Percentiles rank a stretch among this genome's conserved stretches.
phyloP scores from a whole-genome alignment of 2,797 vertebrate species.

The Anniella stebbinsi region DNA sequence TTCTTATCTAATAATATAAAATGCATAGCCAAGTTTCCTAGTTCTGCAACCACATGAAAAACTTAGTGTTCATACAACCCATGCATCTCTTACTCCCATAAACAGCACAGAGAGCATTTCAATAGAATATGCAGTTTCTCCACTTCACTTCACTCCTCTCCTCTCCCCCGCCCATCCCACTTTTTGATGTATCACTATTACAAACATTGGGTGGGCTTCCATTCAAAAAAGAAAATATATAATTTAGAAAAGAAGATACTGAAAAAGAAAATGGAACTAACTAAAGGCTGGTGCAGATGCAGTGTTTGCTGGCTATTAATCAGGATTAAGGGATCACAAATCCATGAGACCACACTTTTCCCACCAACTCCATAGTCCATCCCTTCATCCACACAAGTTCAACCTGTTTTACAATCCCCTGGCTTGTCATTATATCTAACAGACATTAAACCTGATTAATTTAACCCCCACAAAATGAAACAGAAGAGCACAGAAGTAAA shows the following conservation, averaged over 20 bases:
- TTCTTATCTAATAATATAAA: not conserved
- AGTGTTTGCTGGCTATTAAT: not conserved
- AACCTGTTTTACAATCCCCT: not conserved
- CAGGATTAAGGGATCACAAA: not conserved
- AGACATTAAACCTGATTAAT: not conserved
- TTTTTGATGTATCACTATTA: not conserved
- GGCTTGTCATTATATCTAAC: not conserved
- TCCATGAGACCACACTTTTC: not conserved
- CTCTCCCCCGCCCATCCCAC: not conserved
- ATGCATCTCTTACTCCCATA: not conserved
- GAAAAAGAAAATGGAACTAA: not conserved
- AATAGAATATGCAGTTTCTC: not conserved
- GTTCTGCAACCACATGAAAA: not conserved
- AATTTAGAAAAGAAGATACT: not conserved
- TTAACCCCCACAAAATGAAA: not conserved
- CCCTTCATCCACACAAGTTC: not conserved
- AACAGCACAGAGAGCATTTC: not conserved
- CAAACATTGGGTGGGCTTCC: not conserved
- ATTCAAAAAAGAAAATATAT: not conserved
- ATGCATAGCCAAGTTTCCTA: not conserved
- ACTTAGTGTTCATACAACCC: not conserved
- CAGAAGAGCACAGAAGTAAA: not conserved
- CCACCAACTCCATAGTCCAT: too few species aligned
- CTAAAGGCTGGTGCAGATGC: not conserved
- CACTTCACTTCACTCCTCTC: too few species aligned